Percentiles rank a stretch among this genome's conserved stretches.
phyloP scores from a whole-genome alignment of 1,140 invertebrate genomes.

The Choristoneura fumiferana region DNA sequence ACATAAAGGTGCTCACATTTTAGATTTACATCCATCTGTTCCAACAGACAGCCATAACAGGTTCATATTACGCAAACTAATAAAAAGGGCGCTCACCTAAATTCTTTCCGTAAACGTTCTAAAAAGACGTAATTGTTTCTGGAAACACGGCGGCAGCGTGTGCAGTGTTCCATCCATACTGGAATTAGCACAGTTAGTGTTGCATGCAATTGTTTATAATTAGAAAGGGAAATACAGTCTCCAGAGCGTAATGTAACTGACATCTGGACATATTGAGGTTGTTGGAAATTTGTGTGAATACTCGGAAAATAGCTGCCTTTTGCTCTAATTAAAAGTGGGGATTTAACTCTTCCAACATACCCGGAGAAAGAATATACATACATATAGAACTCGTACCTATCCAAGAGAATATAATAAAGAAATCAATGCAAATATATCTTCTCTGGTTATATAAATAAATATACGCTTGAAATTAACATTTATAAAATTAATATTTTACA shows the following conservation, averaged over 20 bases:
- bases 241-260: background rate
- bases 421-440: too few relatives aligned
- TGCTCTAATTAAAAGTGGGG: too few relatives aligned
- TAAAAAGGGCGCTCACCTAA: slow-evolving; percentile 45
- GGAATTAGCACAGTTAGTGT: slow-evolving; percentile 5
- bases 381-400: too few relatives aligned
- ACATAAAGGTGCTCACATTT: slow-evolving; percentile 9
- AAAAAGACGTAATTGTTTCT: slow-evolving; percentile 67
- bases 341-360: too few relatives aligned
- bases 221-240: slow-evolving; percentile 9
- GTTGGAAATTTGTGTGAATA: background rate
- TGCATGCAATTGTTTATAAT: slow-evolving; percentile 15
- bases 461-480: too few relatives aligned
- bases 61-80: slow-evolving; percentile 50
- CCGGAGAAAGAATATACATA: too few relatives aligned
- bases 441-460: too few relatives aligned
- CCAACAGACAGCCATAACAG: background rate
- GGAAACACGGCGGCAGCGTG: slow-evolving; percentile 39
- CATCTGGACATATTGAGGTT: slow-evolving; percentile 12
- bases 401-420: too few relatives aligned
- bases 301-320: too few relatives aligned
- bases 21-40: slow-evolving; percentile 14
- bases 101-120: slow-evolving; percentile 46
- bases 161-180: background rate
- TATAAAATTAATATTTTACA: too few relatives aligned